Evolutionary conservation across 1,140 invertebrate species (phyloP), one percentile per base, ranked within the genome.

Genomic region (Drosophila auraria): DNA sequence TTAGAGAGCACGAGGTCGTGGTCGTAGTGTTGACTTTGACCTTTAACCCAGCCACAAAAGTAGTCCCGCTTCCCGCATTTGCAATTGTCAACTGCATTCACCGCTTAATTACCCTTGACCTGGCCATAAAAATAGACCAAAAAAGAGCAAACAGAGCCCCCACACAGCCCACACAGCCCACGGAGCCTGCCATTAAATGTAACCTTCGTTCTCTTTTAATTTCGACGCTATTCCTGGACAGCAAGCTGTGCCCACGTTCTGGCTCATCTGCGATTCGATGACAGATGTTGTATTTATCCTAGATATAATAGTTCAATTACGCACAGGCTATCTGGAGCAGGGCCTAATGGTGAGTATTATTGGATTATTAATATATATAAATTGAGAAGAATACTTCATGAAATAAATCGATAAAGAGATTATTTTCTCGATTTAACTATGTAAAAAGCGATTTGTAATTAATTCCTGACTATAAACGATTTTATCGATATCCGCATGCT

Each of bases 261-360:
- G 98, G 98, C 94, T 97, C 62, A 93, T 95, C 33, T 96, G 96
- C 87, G 98, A 99, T 93, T 95, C 94, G 58, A 94, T 98, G 68
- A 97, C 96, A 73, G 98, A 99, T 93, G 79, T 97, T 30, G 95
- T 98, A 49, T 99, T 98, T 94, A 94, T 98, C 20, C 83, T 97
- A 33, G 98, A 99, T 93, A 96, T 99, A 53, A 94, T 95, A 23
- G 97, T 99, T 42, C 98, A 99, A 93, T 96, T 99, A 81, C 94
- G 98, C 51, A 99, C 98, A 33, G 98, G 98, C n/a, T 99, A 99
- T 92, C 94, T 99, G 66, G 98, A 99, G 92, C 97, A 99, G 92
- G 98, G 98, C 14, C 94, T 98, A 8, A 98, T 98, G 96, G 97
- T 96, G 83, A 84, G 87, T 76, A 97, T 98, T 95, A 95, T 84